Base-by-base conservation (phyloP, 92 coral and sea anemone genomes). In the Actinostola sp. region DNA sequence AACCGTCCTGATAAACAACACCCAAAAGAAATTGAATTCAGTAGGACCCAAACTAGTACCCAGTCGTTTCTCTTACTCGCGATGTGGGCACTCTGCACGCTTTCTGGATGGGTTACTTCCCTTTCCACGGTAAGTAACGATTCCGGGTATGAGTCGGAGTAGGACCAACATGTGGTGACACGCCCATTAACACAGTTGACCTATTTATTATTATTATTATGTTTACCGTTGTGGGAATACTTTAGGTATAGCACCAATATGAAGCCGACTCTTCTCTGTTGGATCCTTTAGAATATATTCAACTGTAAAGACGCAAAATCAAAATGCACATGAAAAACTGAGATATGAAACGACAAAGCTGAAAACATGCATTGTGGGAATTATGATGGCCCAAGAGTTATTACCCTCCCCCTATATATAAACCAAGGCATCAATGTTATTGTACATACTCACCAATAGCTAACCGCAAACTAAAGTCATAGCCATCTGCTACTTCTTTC, bases 231-330 rank as follows among this genome's bases (percentile, higher is more conserved):
- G 94, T 9, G 97, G 92, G 41, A 95, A 95, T 43, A 75, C 61
- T 75, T 73, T 91, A 38, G 97, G 99, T 0, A 81, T 92, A 21
- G 86, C 59, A 55, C 59, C 84, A 61, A 95, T 89, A 49, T 89
- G 93, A 11, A 92, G 70, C 55, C 99, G 88, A 13, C 69, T 72
- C 77, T 86, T 95, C 70, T 95, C 99, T 34, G 76, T 33, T 16
- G 93, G 91, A 51, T 95, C 99, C 82, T 82, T 88, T n/a, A 95
- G 81, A 43, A 95, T 86, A 80, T 95, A 95, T 60, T 95, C 92
- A 49, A 92, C 99, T 95, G 72, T 13, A 76, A 80, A 65, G 50
- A 16, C n/a, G n/a, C n/a, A n/a, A n/a, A n/a, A n/a, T n/a, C n/a
- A n/a, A n/a, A n/a, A n/a, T n/a, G n/a, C n/a, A n/a, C n/a, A n/a